Evolutionary conservation across 1,140 invertebrate genomes (phyloP).

Genomic region (Antheraea pernyi): DNA sequence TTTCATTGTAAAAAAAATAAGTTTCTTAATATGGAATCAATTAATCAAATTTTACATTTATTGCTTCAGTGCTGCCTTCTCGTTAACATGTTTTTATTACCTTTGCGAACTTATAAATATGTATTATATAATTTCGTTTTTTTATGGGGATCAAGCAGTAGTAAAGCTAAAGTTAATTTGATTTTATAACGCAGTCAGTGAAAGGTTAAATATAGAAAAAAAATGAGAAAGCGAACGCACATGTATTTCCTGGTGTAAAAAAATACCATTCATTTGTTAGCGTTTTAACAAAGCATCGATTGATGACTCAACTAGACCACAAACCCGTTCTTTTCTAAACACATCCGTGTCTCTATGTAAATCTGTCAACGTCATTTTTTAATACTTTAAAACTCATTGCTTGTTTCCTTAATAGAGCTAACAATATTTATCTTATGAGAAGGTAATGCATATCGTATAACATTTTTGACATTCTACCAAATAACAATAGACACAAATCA

Average conservation of each 20-base stretch:
- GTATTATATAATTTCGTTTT: no score
- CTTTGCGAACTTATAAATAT: no score
- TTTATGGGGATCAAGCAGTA: no score
- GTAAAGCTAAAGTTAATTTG: no score
- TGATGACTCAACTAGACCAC: constrained; percentile 4
- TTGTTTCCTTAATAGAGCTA: background rate
- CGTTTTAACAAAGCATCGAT: background rate
- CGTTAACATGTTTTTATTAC: no score
- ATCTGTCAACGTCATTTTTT: constrained; percentile 5
- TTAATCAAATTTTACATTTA: no score
- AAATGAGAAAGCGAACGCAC: background rate
- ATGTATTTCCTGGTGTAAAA: background rate
- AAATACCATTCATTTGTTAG: constrained; percentile 6
- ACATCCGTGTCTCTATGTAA: constrained; percentile 10
- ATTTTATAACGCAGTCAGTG: no score
- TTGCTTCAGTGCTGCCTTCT: no score
- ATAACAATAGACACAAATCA: background rate
- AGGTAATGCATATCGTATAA: background rate
- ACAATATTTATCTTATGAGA: background rate
- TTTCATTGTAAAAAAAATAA: no score
- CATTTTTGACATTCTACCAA: background rate
- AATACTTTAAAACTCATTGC: background rate
- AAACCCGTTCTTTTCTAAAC: background rate
- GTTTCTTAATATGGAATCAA: no score
- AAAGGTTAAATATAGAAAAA: background rate